Evolutionary conservation across 2,113 vertebrate species (phyloP).

Genomic region (Prinia subflava): DNA sequence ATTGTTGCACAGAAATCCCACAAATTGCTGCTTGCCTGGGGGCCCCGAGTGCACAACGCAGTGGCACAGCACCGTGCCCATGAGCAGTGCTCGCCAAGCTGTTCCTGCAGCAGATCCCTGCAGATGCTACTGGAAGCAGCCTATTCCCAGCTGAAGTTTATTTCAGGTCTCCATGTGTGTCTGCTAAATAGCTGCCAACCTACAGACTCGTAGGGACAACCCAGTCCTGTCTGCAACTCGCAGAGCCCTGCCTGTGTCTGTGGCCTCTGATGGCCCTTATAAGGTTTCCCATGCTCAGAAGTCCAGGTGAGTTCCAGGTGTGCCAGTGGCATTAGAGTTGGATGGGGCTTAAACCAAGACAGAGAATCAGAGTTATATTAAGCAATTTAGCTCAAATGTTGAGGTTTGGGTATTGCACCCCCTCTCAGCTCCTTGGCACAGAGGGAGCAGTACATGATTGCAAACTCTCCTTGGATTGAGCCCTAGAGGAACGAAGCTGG

Average conservation of each 20-base stretch:
- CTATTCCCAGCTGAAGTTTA: conserved; percentile 18
- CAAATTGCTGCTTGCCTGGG: neutral
- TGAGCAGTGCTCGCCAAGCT: neutral
- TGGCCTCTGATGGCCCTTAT: neutral
- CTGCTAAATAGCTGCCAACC: neutral
- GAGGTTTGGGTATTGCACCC: neutral
- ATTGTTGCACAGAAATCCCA: neutral
- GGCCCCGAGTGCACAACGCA: accelerated
- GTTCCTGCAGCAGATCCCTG: conserved; percentile 4
- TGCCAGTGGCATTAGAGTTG: neutral
- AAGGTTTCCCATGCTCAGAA: neutral
- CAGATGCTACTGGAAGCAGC: conserved; percentile 15
- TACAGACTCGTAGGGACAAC: neutral
- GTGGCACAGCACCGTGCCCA: neutral
- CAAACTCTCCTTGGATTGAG: neutral
- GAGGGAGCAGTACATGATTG: neutral
- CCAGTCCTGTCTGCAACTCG: neutral
- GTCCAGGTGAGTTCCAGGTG: neutral
- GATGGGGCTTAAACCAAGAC: neutral
- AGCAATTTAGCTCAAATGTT: neutral
- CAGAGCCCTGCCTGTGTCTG: neutral
- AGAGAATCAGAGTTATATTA: neutral
- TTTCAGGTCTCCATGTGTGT: conserved; percentile 1
- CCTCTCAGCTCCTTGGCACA: neutral
- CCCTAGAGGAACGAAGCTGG: neutral